Evolutionary conservation across 2,113 vertebrate genomes (phyloP).

Genomic region (Corynorhinus townsendii): DNA sequence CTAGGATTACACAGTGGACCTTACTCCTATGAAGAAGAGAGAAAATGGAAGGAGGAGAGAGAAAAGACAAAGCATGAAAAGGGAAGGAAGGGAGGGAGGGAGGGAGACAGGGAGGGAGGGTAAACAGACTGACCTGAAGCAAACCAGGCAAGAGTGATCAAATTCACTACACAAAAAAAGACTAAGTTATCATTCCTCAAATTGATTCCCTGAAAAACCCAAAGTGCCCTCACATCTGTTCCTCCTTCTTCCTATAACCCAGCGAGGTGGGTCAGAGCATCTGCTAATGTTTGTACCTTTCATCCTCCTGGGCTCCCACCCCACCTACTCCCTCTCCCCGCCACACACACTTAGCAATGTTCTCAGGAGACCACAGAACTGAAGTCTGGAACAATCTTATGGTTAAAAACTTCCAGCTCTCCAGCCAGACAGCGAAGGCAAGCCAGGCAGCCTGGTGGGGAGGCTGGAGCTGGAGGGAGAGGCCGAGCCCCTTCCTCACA

Average conservation of each 20-base stretch:
- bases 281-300: not conserved
- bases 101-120: not conserved
- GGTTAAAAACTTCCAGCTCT: not conserved
- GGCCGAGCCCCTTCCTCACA: not conserved
- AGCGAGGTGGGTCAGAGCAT: not conserved
- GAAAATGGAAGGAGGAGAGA: not conserved
- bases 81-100: too few relatives aligned
- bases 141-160: not conserved
- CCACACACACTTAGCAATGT: not conserved
- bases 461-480: too few relatives aligned
- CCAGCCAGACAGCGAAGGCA: not conserved
- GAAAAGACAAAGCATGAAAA: not conserved
- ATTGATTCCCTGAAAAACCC: not conserved
- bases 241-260: not conserved
- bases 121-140: not conserved
- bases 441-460: accelerated
- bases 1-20: not conserved
- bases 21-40: not conserved
- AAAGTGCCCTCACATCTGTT: not conserved
- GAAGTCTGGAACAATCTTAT: not conserved
- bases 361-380: not conserved
- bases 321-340: not conserved
- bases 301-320: too few relatives aligned
- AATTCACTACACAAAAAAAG: not conserved
- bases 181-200: not conserved